Percentiles rank a stretch among this genome's conserved stretches.
These are phyloP conservation scores for Phytoseiulus persimilis DNA, from an alignment of 2,888 invertebrate species.

Conservation along the genomic window DNA sequence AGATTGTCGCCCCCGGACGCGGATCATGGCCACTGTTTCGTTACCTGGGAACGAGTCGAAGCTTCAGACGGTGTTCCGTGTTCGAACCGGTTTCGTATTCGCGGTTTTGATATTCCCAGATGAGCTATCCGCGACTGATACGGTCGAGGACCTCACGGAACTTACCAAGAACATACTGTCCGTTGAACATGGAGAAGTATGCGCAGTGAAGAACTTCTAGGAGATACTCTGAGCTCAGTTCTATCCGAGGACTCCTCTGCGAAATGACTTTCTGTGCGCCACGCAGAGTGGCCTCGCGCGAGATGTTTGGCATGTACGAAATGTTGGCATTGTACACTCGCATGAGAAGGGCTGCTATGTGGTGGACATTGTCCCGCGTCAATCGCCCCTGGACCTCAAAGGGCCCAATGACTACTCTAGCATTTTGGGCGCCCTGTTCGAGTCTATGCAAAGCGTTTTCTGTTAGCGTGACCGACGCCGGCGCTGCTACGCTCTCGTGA, in stretches of 20 bases:
- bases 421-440: conserved; percentile 19
- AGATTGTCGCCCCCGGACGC: background rate
- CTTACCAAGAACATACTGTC: conserved; percentile 38
- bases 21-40: conserved; percentile 32
- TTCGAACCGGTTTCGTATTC: background rate
- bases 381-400: background rate
- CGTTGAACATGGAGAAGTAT: conserved; percentile 34
- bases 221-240: conserved; percentile 30
- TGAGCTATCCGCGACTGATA: no score
- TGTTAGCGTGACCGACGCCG: conserved; percentile 24
- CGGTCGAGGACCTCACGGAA: background rate
- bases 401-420: conserved; percentile 21
- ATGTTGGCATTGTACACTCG: conserved; percentile 35
- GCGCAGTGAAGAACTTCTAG: conserved; percentile 34
- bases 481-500: background rate
- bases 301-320: conserved; percentile 23
- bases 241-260: conserved; percentile 22
- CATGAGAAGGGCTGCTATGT: conserved; percentile 20
- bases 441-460: conserved; percentile 20
- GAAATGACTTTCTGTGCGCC: conserved; percentile 35
- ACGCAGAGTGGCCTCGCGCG: conserved; percentile 32
- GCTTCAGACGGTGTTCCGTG: background rate
- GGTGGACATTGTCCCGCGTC: conserved; percentile 29
- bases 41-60: background rate
- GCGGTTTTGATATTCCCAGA: background rate